These are phyloP conservation scores for Caenorhabditis sinica DNA, from an alignment of 2,888 invertebrate genomes.

Conservation along the genomic window DNA sequence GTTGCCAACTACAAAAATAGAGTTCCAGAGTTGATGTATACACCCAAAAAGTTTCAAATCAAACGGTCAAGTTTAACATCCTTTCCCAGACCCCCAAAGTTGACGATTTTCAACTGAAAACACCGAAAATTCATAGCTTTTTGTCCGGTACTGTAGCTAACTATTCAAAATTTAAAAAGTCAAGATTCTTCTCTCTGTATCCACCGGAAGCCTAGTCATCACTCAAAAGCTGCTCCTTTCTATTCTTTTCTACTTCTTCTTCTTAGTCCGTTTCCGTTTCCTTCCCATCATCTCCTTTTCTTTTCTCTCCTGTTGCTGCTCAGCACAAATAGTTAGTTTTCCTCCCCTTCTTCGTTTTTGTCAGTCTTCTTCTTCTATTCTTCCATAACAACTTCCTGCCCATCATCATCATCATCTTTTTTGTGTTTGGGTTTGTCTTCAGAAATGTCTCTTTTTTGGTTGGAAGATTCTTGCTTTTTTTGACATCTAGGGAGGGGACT, in stretches of 20 bases:
- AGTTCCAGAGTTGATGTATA: too few relatives aligned
- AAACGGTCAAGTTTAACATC: too few relatives aligned
- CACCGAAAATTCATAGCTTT: neutral
- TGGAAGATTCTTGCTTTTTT: neutral
- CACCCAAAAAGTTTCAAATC: too few relatives aligned
- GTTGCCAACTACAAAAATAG: too few relatives aligned
- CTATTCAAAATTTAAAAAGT: too few relatives aligned
- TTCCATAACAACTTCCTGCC: constrained; percentile 60
- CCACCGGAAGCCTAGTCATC: constrained; percentile 52
- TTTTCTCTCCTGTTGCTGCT: neutral
- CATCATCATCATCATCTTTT: constrained; percentile 60
- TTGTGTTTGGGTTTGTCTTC: constrained; percentile 12
- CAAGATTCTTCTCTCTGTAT: constrained; percentile 1
- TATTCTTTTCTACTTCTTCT: constrained; percentile 18
- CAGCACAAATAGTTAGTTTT: constrained; percentile 44
- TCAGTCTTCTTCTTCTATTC: constrained; percentile 33
- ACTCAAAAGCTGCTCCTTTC: constrained; percentile 20
- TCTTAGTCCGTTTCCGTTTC: constrained; percentile 46
- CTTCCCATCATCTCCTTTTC: constrained; percentile 43
- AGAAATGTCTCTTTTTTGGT: constrained; percentile 45
- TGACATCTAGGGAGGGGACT: neutral
- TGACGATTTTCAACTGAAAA: too few relatives aligned
- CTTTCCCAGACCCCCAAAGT: too few relatives aligned
- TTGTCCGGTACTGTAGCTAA: neutral
- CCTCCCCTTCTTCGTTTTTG: constrained; percentile 10